phyloP scores from a whole-genome alignment of 2,888 invertebrate species.

The Polyommatus iphigenia region DNA sequence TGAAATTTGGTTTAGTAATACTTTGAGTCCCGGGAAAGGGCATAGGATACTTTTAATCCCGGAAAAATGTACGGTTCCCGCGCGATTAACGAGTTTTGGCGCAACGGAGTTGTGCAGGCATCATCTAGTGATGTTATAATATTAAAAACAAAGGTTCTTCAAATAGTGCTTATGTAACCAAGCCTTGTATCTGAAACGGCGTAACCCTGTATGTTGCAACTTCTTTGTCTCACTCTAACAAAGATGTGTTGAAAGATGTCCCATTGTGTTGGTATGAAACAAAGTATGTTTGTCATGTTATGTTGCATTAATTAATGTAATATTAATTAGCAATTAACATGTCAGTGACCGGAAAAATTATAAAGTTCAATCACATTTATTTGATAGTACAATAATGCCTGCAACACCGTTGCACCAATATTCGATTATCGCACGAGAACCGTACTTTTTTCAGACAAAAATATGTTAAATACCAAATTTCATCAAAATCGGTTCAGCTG shows the following conservation, averaged over 20 bases:
- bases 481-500: too few relatives aligned
- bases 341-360: background rate
- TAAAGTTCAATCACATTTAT: background rate
- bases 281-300: background rate
- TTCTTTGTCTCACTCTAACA: slow-evolving; percentile 4
- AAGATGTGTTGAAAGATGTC: slow-evolving; percentile 14
- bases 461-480: too few relatives aligned
- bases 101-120: too few relatives aligned
- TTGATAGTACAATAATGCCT: too few relatives aligned
- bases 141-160: background rate
- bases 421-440: too few relatives aligned
- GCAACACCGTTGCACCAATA: too few relatives aligned
- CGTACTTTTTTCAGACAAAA: too few relatives aligned
- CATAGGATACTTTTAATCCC: too few relatives aligned
- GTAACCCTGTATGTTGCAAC: slow-evolving; percentile 1
- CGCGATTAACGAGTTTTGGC: too few relatives aligned
- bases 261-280: background rate
- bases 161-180: background rate
- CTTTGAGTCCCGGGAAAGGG: too few relatives aligned
- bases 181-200: background rate
- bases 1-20: too few relatives aligned
- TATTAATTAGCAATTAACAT: background rate
- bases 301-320: background rate
- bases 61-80: too few relatives aligned
- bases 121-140: background rate